Evolutionary conservation across 2,113 vertebrate species (phyloP), one percentile per base, ranked within the genome.

Genomic region (Grus americana): DNA sequence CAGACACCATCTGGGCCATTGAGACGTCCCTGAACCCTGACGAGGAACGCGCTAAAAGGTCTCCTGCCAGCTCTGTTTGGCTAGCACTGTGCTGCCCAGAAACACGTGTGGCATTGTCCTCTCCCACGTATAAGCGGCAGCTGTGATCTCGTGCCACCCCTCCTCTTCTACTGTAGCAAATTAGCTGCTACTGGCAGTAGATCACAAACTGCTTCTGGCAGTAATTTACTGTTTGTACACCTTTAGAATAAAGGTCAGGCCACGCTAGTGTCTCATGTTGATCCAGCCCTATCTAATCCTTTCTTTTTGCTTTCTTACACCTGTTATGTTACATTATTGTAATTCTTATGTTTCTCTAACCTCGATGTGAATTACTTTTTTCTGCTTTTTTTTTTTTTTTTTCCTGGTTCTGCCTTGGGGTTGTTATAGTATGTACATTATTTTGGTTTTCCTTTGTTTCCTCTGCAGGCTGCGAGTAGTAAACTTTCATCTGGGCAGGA

Each of bases 201-300:
- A 95, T 97, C 79, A 94, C 62, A 88, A 63, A 27, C 49, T 79
- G 71, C 78, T 97, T 95, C 86, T 88, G 95, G 94, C 87, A 97
- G 84, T 92, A 90, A 85, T 93, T 95, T 95, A 89, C 86, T 95
- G 91, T 95, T 92, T 93, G 36, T 93, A 62, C 71, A 90, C 95
- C 82, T 88, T 85, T 75, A 88, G 93, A 97, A 40, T 85, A 92
- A 92, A 73, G 81, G 80, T 96, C 88, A 87, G 74, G 70, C 30
- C 34, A 40, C 0, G 2, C 71, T 50, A 86, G 38, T 73, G 71
- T 76, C 61, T 93, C 42, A 74, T 86, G 58, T 79, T 63, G 52
- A 90, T 83, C 79, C 61, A 95, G 23, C 63, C 29, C 50, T 90
- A 93, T 57, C 62, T 84, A 88, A 93, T 70, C 47, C 71, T 89